Evolutionary conservation across 2,888 invertebrate species (phyloP).

Genomic region (Dasypogon diadema): DNA sequence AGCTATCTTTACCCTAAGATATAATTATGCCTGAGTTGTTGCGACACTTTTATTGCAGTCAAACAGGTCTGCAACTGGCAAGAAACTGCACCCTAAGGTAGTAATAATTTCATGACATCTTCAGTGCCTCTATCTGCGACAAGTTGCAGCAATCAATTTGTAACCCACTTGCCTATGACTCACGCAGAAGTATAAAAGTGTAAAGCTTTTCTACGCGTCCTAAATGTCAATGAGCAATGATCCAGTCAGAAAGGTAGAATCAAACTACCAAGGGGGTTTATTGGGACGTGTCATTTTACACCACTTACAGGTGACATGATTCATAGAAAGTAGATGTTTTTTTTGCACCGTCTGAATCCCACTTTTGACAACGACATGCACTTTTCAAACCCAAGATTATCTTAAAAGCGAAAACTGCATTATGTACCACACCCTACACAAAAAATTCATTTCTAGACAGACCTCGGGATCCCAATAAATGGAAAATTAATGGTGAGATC

Average conservation of each 20-base stretch:
- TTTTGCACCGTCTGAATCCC: neutral
- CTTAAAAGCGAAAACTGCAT: conserved; percentile 34
- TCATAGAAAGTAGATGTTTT: conserved; percentile 12
- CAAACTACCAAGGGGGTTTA: neutral
- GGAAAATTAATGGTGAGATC: conserved; percentile 4
- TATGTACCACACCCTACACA: conserved; percentile 4
- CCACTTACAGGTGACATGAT: neutral
- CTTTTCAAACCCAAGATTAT: neutral
- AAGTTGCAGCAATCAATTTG: neutral
- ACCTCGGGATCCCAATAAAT: neutral
- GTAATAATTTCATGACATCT: conserved; percentile 13
- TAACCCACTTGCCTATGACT: conserved; percentile 23
- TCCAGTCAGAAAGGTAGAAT: too few species aligned
- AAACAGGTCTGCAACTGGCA: too few species aligned
- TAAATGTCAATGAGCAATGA: conserved; percentile 10
- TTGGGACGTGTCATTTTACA: neutral
- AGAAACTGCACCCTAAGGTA: neutral
- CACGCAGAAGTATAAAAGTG: conserved; percentile 10
- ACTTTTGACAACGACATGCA: neutral
- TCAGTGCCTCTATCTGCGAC: too few species aligned
- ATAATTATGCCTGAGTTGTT: too few species aligned
- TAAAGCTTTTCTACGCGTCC: neutral
- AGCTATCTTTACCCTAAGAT: too few species aligned
- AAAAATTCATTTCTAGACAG: conserved; percentile 17
- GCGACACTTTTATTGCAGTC: too few species aligned